phyloP scores from a whole-genome alignment of 2,113 vertebrate genomes.

The Anoura caudifer region DNA sequence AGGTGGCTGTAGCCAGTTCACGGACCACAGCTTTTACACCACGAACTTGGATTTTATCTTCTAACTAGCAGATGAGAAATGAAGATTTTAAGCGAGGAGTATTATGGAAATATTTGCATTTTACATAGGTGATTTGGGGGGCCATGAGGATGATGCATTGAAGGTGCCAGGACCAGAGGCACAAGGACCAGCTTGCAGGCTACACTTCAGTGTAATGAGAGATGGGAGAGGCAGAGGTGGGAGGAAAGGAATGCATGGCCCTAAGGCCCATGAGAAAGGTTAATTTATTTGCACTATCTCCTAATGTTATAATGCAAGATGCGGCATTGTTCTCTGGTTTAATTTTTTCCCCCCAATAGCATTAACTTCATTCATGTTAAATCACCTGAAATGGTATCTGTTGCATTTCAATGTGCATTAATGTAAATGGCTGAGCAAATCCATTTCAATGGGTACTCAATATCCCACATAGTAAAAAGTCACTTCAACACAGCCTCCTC shows the following conservation, averaged over 20 bases:
- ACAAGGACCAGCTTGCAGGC: neutral
- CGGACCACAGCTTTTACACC: accelerated
- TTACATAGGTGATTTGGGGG: neutral
- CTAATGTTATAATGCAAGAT: neutral
- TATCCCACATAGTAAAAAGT: conserved; percentile 83
- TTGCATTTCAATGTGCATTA: conserved; percentile 84
- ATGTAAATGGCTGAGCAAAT: conserved; percentile 85
- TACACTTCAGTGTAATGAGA: neutral
- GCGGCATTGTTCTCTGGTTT: neutral
- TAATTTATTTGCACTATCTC: neutral
- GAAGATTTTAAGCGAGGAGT: neutral
- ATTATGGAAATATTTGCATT: neutral
- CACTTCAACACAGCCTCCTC: conserved; percentile 84
- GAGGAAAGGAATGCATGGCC: accelerated
- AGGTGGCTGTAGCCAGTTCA: neutral
- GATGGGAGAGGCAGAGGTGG: accelerated
- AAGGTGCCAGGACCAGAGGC: neutral
- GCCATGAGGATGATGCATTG: neutral
- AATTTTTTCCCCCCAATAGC: conserved; percentile 73
- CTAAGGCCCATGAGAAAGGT: neutral
- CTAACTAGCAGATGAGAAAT: neutral
- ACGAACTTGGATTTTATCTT: neutral
- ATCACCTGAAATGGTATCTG: conserved; percentile 82
- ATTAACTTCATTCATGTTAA: conserved; percentile 83
- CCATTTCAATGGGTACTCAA: conserved; percentile 82